Evolutionary conservation across 1,140 invertebrate genomes (phyloP).

Genomic region (Melitaea cinxia): DNA sequence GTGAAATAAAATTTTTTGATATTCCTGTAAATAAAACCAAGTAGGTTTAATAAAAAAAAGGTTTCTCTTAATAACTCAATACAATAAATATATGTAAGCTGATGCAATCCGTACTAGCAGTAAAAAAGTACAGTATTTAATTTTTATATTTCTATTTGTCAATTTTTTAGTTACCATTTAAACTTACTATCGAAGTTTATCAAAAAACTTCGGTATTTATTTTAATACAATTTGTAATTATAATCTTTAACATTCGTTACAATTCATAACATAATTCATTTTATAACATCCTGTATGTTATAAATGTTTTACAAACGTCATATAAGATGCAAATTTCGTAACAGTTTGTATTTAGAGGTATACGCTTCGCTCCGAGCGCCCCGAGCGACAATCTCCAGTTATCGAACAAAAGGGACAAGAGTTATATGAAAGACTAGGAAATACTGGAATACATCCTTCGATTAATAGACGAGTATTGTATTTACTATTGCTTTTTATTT

Average conservation of each 20-base stretch:
- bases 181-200: too few species aligned
- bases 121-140: too few species aligned
- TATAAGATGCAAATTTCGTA: slow-evolving; percentile 23
- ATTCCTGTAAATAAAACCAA: too few species aligned
- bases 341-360: slow-evolving; percentile 21
- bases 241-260: neutral
- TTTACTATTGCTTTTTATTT: neutral
- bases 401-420: slow-evolving; percentile 34
- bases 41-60: too few species aligned
- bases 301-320: slow-evolving; percentile 7
- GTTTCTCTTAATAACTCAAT: too few species aligned
- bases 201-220: too few species aligned
- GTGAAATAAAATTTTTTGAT: too few species aligned
- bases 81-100: too few species aligned
- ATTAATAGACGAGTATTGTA: neutral
- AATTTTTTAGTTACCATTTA: too few species aligned
- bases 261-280: neutral
- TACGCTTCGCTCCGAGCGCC: slow-evolving; percentile 14
- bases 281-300: neutral
- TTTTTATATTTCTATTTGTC: too few species aligned
- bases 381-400: slow-evolving; percentile 22
- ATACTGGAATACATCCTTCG: slow-evolving; percentile 12
- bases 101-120: too few species aligned
- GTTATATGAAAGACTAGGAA: slow-evolving; percentile 27
- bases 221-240: too few species aligned